These are phyloP conservation scores for Smutsia temminckii DNA, from an alignment of 2,797 vertebrate species.

Conservation along the genomic window DNA sequence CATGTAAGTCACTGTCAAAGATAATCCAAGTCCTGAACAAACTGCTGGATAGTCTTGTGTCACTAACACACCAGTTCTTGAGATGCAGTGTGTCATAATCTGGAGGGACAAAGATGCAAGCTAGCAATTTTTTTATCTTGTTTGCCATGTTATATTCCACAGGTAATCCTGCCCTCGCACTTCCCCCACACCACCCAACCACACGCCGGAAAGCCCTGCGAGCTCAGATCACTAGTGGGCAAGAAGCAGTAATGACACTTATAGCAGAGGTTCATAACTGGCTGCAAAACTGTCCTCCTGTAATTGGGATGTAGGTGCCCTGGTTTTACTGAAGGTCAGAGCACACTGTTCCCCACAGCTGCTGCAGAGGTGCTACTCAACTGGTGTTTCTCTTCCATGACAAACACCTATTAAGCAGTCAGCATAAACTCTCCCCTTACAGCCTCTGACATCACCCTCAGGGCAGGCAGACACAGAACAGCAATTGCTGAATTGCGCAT, in stretches of 20 bases:
- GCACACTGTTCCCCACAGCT: slow-evolving; percentile 80
- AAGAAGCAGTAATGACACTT: slow-evolving; percentile 55
- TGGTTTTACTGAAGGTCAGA: slow-evolving; percentile 72
- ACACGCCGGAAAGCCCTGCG: slow-evolving; percentile 20
- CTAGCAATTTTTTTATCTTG: fast-evolving
- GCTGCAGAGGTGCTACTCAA: slow-evolving; percentile 77
- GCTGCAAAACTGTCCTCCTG: slow-evolving; percentile 43
- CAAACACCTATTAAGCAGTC: slow-evolving; percentile 86
- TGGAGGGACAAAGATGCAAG: background rate
- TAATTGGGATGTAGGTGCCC: slow-evolving; percentile 74
- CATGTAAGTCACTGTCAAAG: background rate
- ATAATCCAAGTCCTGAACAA: background rate
- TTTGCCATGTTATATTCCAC: background rate
- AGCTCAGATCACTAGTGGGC: background rate
- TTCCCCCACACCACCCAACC: fast-evolving
- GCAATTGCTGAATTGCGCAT: slow-evolving; percentile 83
- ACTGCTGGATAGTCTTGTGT: background rate
- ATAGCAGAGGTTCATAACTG: slow-evolving; percentile 53
- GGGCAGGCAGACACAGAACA: slow-evolving; percentile 84
- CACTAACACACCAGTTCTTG: background rate
- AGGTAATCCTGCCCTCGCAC: background rate
- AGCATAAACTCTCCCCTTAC: slow-evolving; percentile 83
- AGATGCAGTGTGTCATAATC: fast-evolving
- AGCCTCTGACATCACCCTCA: slow-evolving; percentile 84
- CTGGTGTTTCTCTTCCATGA: slow-evolving; percentile 81